Base-by-base conservation (phyloP, 2,797 vertebrate genomes). In the Acanthornis magna region DNA sequence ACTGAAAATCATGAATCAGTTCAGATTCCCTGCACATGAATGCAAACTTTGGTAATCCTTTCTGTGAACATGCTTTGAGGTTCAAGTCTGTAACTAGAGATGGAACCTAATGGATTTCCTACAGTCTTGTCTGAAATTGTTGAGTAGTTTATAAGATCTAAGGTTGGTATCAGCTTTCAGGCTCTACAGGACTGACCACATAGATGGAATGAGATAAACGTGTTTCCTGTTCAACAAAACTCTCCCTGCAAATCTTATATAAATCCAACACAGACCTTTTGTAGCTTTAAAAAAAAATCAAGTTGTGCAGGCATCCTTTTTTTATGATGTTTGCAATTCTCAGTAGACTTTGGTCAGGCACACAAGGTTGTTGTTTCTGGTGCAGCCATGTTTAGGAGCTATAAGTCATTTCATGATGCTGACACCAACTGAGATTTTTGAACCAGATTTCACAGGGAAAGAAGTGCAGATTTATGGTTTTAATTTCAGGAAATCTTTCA, bases 401-500 rank as follows among this genome's bases (percentile, higher is more conserved):
- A 1, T 50, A 78, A 78, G 60, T 92, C 72, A 45, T 85, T 78
- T 85, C 50, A 55, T 34, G 78, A 38, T 43, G 16, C 55, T 82
- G 71, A 88, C 58, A 84, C 72, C 48, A 88, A 16, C 70, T 73
- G 70, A 88, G 74, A 87, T 85, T 91, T 92, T 86, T 82, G 60
- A 90, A 47, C 10, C 26, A 63, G 48, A 91, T 91, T 93, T 76
- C 45, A 45, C 45, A 76, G 51, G 68, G 66, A 80, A 68, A 71
- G 51, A 83, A 84, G 51, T 48, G 43, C 43, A 85, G 76, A 84
- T 81, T 95, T 93, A 85, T 86, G 82, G 54, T 78, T 91, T 90
- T 86, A 74, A 90, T 93, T 89, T 95, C 63, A 94, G 81, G 78
- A 92, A 94, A 92, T 85, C 2, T 48, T 92, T 94, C 61, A 58